phyloP scores from a whole-genome alignment of 1,140 invertebrate genomes.

The Drosophila teissieri region DNA sequence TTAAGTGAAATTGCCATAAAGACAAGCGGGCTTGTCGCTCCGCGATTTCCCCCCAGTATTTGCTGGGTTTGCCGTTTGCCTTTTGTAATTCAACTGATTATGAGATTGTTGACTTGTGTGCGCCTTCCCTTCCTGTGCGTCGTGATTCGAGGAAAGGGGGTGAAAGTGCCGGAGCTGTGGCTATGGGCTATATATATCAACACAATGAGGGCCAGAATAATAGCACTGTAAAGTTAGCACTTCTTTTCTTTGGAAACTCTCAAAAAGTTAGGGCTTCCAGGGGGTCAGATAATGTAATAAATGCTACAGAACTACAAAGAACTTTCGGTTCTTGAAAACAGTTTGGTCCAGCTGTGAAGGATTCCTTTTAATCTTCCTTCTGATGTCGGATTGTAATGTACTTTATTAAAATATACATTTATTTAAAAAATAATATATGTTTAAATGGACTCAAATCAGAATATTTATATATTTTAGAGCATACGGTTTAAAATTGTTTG shows the following conservation, averaged over 20 bases:
- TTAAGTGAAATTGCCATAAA: slow-evolving; percentile 50
- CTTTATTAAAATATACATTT: too few species aligned
- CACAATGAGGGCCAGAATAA: slow-evolving; percentile 12
- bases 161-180: slow-evolving; percentile 20
- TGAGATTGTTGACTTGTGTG: slow-evolving; percentile 79
- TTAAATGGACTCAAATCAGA: too few species aligned
- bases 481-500: too few species aligned
- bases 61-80: slow-evolving; percentile 59
- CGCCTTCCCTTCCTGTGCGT: slow-evolving; percentile 27
- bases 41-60: neutral
- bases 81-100: slow-evolving; percentile 78
- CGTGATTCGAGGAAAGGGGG: neutral
- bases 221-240: neutral
- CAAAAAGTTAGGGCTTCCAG: slow-evolving; percentile 3
- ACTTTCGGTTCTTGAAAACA: neutral
- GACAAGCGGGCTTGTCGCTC: slow-evolving; percentile 1
- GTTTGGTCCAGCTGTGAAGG: too few species aligned
- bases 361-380: too few species aligned
- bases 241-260: slow-evolving; percentile 3
- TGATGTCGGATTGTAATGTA: too few species aligned
- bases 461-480: too few species aligned
- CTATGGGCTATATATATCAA: slow-evolving; percentile 35
- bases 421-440: too few species aligned
- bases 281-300: neutral
- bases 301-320: too few species aligned